Conservation (phyloP, 2,888 invertebrate species). For the Pristionchus maxplancki region DNA sequence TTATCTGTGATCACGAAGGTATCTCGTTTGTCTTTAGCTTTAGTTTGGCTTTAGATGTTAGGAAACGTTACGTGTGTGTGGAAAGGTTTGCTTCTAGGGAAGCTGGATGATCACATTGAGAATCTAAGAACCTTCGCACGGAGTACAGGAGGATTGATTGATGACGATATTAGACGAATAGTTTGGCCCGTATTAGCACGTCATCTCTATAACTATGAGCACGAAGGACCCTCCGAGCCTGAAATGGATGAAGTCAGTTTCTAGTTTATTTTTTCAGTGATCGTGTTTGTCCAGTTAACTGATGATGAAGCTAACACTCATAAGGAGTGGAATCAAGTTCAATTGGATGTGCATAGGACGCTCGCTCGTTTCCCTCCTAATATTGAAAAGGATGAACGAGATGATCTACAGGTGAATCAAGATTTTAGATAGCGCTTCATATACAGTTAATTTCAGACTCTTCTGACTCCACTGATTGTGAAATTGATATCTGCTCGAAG, state of each 20-base stretch:
- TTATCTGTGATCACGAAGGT: constrained; percentile 47
- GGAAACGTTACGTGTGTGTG: not conserved
- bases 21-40: not conserved
- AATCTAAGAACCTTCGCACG: constrained; percentile 40
- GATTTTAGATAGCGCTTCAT: not conserved
- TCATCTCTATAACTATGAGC: constrained; percentile 22
- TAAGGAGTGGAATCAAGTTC: constrained; percentile 62
- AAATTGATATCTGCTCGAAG: constrained; percentile 70
- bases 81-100: not conserved
- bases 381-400: constrained; percentile 70
- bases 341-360: constrained; percentile 76
- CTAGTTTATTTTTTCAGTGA: not conserved
- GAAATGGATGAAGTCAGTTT: constrained; percentile 27
- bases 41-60: no score
- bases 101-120: constrained; percentile 45
- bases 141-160: constrained; percentile 50
- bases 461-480: constrained; percentile 75
- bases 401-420: constrained; percentile 59
- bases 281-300: not conserved
- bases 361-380: constrained; percentile 76
- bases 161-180: constrained; percentile 35
- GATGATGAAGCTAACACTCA: constrained; percentile 46
- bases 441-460: constrained; percentile 51
- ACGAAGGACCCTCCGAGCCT: not conserved
- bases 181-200: constrained; percentile 52